Conservation (phyloP, 2,113 vertebrate genomes). For the Tenrec ecaudatus region DNA sequence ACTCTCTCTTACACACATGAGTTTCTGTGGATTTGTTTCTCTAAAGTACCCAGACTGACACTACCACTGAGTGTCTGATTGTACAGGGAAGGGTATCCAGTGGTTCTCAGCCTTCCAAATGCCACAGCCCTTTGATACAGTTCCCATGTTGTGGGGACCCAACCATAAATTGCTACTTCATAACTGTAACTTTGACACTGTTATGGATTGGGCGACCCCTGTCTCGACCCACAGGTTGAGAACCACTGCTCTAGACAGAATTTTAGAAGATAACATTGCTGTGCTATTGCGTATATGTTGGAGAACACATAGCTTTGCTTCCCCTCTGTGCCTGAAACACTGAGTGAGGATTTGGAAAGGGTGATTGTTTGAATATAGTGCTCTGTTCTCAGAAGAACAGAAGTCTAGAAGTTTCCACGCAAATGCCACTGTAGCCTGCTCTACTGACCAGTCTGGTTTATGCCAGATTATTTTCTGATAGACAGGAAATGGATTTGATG, state of each 20-base stretch:
- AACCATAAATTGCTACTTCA: too few relatives aligned
- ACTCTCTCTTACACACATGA: too few relatives aligned
- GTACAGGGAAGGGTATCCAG: slow-evolving; percentile 54
- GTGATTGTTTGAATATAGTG: slow-evolving; percentile 62
- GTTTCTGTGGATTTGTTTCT: too few relatives aligned
- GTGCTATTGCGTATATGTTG: slow-evolving; percentile 66
- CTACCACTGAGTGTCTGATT: background rate
- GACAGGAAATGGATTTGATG: slow-evolving; percentile 53
- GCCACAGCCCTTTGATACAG: too few relatives aligned
- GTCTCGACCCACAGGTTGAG: too few relatives aligned
- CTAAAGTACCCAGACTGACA: too few relatives aligned
- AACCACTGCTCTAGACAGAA: slow-evolving; percentile 60
- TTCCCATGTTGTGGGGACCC: too few relatives aligned
- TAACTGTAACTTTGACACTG: too few relatives aligned
- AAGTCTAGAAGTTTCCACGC: slow-evolving; percentile 57
- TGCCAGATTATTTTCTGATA: background rate
- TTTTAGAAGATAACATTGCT: slow-evolving; percentile 71
- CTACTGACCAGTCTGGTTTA: slow-evolving; percentile 50
- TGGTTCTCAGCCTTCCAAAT: too few relatives aligned
- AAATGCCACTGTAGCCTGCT: slow-evolving; percentile 70
- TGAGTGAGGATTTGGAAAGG: slow-evolving; percentile 61
- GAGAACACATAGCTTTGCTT: slow-evolving; percentile 76
- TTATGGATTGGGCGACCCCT: too few relatives aligned
- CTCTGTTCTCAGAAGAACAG: slow-evolving; percentile 72
- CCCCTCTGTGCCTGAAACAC: slow-evolving; percentile 70